Base-by-base conservation (phyloP, 2,888 invertebrate genomes). In the Aporophyla nigra region DNA sequence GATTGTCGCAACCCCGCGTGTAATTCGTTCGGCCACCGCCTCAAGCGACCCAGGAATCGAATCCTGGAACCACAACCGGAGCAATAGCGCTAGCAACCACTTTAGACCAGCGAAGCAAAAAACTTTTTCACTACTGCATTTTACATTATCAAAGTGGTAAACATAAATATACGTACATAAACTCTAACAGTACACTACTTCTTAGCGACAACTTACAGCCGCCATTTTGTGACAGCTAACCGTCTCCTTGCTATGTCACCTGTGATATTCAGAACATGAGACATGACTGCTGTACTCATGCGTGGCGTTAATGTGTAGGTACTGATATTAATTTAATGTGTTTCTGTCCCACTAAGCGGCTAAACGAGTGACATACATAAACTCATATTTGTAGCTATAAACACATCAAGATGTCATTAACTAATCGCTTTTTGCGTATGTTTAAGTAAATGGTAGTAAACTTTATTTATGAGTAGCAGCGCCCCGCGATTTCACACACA, bases 291-390 rank as follows among this genome's bases (percentile, higher is more conserved):
- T 69, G 40, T 62, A 54, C 59, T 27, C 58, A 68, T 63, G 62
- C 53, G 56, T 67, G 43, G 27, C 43, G 58, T 74, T 71, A 72
- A 69, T 49, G 21, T 65, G 43, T n/a, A n/a, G n/a, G n/a, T 74
- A 71, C 58, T 73, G 59, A 76, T 76, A 77, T 82, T 71, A 71
- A 79, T 76, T 71, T 66, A 73, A 82, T 75, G 61, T 78, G 49
- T 70, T 74, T 65, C 46, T 49, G 74, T 24, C n/a, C 59, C n/a
- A 27, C 14, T 49, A 14, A 27, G 27, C 7, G 16, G 7, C 24
- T 76, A 70, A 80, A 53, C 6, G 56, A 59, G 43, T 16, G 33
- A 58, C 46, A 56, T 21, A n/a, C 12, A 43, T 1, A 21, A 33
- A 66, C 54, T 46, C 53, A 71, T 51, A 71, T 73, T 72, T 40